phyloP scores from a whole-genome alignment of 2,888 invertebrate species.

The Calameuta pallipes region DNA sequence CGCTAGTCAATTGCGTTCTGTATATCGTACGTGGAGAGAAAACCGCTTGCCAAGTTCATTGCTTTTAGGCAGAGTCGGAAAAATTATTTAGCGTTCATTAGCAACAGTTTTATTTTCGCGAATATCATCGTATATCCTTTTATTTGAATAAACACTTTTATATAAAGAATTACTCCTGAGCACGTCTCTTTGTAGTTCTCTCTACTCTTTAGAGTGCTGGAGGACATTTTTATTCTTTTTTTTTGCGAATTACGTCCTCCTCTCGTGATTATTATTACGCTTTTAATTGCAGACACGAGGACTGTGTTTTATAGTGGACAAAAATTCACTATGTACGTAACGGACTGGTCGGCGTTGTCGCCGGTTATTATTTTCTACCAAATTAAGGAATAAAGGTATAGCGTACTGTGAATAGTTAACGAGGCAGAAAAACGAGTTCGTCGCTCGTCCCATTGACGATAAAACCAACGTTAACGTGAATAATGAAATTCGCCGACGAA shows the following conservation, averaged over 20 bases:
- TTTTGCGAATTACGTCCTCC: not conserved
- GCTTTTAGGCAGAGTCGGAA: not conserved
- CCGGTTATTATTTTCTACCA: not conserved
- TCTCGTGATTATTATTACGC: not conserved
- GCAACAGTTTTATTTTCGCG: not conserved
- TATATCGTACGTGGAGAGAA: not conserved
- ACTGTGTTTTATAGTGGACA: too few species aligned
- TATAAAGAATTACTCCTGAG: not conserved
- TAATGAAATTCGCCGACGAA: constrained; percentile 17
- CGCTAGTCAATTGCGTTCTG: not conserved
- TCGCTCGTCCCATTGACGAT: not conserved
- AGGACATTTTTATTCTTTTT: not conserved
- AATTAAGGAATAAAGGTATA: not conserved
- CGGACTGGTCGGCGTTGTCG: not conserved
- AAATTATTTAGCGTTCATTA: not conserved
- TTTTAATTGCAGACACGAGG: not conserved
- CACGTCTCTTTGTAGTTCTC: not conserved
- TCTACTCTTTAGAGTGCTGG: not conserved
- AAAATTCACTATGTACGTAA: not conserved
- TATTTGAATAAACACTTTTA: not conserved
- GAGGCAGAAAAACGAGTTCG: not conserved
- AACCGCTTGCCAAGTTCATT: not conserved
- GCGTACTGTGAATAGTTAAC: not conserved
- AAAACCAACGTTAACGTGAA: constrained; percentile 6
- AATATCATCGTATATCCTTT: not conserved